A percentile compares a stretch with the other conserved stretches of the same genome.
Conservation (phyloP, 2,797 vertebrate genomes). For the Lutjanus argentimaculatus region DNA sequence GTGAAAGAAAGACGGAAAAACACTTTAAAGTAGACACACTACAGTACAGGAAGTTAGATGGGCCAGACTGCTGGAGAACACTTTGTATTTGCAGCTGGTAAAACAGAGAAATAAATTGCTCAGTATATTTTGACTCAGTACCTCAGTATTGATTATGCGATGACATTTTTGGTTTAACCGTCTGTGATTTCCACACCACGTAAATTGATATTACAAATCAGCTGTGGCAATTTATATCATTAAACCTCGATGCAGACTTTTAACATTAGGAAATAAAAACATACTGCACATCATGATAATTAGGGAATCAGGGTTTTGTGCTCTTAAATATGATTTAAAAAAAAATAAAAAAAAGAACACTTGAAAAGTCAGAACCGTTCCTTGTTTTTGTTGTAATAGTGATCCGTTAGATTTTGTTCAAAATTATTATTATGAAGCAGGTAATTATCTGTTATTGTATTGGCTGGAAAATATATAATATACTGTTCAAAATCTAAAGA, state of each 20-base stretch:
- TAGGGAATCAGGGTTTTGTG: too few species aligned
- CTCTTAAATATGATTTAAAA: too few species aligned
- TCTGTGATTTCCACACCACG: not conserved
- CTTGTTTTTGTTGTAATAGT: too few species aligned
- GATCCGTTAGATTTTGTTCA: too few species aligned
- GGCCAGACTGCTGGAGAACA: not conserved
- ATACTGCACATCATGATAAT: not conserved
- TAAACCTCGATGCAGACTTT: not conserved
- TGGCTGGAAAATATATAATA: too few species aligned
- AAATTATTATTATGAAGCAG: too few species aligned
- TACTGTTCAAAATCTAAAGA: too few species aligned
- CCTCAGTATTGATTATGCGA: not conserved
- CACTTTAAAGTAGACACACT: not conserved
- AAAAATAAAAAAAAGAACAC: too few species aligned
- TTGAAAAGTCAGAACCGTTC: too few species aligned
- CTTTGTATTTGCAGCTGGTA: too few species aligned
- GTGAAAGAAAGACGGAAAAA: conserved; percentile 15
- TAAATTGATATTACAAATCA: not conserved
- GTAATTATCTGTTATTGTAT: too few species aligned
- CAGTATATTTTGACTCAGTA: not conserved
- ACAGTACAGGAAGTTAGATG: not conserved
- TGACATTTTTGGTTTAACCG: not conserved
- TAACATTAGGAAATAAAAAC: not conserved
- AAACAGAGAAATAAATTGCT: not conserved
- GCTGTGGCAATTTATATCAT: not conserved